These are phyloP conservation scores for Gambusia holbrooki DNA, from an alignment of 2,113 vertebrate species.

Conservation along the genomic window DNA sequence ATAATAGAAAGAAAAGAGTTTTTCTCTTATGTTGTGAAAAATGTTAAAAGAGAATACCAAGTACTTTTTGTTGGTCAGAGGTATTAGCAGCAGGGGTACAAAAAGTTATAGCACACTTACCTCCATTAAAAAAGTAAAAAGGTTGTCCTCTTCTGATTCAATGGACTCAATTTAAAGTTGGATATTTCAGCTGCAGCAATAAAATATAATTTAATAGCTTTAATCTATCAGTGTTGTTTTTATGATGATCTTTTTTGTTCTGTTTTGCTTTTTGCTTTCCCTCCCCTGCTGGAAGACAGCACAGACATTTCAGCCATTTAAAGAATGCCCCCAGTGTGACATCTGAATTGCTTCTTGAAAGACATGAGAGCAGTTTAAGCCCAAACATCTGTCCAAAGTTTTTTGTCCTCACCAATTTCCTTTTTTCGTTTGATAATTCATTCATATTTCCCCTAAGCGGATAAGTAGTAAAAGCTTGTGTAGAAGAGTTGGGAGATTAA, in stretches of 20 bases:
- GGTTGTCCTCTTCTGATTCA: no score
- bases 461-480: conserved; percentile 15
- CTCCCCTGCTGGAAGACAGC: conserved; percentile 60
- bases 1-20: no score
- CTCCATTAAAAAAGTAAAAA: no score
- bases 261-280: conserved; percentile 56
- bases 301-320: conserved; percentile 67
- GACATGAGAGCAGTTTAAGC: conserved; percentile 51
- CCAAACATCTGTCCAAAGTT: conserved; percentile 68
- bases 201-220: not conserved
- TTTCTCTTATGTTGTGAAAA: no score
- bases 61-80: no score
- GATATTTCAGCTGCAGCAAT: no score
- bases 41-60: no score
- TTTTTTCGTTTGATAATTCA: conserved; percentile 32
- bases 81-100: no score
- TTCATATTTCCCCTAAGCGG: conserved; percentile 38
- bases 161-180: no score
- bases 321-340: conserved; percentile 69
- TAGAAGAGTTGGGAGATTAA: conserved; percentile 26
- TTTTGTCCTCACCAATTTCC: not conserved
- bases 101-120: no score
- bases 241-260: conserved; percentile 23
- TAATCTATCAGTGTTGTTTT: conserved; percentile 11
- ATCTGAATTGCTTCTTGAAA: conserved; percentile 53